A percentile compares a stretch with the other conserved stretches of the same genome.
These are phyloP conservation scores for human (Homo sapiens) DNA, from an alignment of 2,113 vertebrate genomes.

Conservation along the genomic window DNA sequence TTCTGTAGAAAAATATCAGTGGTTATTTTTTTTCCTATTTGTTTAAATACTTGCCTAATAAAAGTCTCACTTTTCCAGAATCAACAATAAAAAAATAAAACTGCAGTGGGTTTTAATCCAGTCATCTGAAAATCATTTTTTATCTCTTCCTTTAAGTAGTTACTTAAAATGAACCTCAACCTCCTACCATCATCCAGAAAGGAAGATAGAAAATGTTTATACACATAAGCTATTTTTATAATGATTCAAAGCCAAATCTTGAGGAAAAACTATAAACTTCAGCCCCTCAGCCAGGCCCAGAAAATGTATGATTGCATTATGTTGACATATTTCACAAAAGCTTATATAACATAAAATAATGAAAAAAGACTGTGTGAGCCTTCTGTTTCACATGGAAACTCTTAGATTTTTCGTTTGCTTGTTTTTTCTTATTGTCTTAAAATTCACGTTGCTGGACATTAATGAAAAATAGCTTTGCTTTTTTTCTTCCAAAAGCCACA, in stretches of 20 bases:
- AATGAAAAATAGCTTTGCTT: not conserved
- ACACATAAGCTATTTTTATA: not conserved
- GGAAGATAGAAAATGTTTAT: not conserved
- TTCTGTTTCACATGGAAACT: not conserved
- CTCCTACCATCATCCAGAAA: not conserved
- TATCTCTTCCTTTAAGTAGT: not conserved
- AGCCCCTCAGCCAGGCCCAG: fast-evolving
- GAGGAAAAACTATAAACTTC: no score
- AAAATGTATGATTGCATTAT: not conserved
- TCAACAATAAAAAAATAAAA: not conserved
- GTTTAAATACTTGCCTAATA: not conserved
- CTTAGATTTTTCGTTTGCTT: not conserved
- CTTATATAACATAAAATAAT: not conserved
- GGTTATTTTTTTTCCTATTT: not conserved
- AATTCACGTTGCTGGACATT: not conserved
- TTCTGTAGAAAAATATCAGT: not conserved
- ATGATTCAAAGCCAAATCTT: no score
- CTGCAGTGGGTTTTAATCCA: no score
- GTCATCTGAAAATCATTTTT: not conserved
- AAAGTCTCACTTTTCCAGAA: not conserved
- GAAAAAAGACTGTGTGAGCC: not conserved
- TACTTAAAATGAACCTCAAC: not conserved
- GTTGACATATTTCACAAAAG: not conserved
- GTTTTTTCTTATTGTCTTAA: not conserved
- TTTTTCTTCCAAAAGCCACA: not conserved